Evolutionary conservation across 2,113 vertebrate genomes (phyloP), one percentile per base, ranked within the genome.

Genomic region (Psilopogon haemacephalus): DNA sequence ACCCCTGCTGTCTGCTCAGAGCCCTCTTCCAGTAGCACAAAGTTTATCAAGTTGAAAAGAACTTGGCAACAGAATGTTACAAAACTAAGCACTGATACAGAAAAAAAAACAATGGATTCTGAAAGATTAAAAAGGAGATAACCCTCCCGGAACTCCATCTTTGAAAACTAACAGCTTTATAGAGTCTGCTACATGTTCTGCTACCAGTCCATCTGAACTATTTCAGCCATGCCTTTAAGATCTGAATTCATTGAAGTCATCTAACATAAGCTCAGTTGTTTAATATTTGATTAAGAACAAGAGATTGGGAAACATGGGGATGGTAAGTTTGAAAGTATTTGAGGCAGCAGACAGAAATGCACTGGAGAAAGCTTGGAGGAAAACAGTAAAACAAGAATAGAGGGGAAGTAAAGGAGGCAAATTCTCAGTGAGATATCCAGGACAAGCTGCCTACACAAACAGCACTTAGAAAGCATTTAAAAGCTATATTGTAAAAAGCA

Each of bases 231-330:
- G 0, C 26, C 54, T 88, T 65, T 59, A 73, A 86, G 58, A 82
- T 20, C 23, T 24, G 11, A 37, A 7, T 8, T 28, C 0, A 0
- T 0, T 44, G 42, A 8, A 80, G 24, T 28, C 33, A 46, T 37
- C 48, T 58, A 12, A 73, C 64, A 14, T 18, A 62, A 89, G 24
- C 11, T 76, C 32, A 72, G 50, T 14, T 63, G 32, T 19, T 26
- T 35, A 70, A 65, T 28, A n/a, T 40, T 62, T 58, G 8, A 30
- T 48, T 83, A 65, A 75, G 75, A 74, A 5, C 9, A 68, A 80
- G 37, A 94, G 62, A 74, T 0, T 70, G 60, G 88, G 78, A 92
- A 89, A 85, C 38, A n/a, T 12, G 28, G 28, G 33, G 20, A 89
- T 69, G 75, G 4, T 7, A 59, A 77, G 60, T 64, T 85, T 26